Evolutionary conservation across 2,888 invertebrate species (phyloP).

Genomic region (Eilema sororculum): DNA sequence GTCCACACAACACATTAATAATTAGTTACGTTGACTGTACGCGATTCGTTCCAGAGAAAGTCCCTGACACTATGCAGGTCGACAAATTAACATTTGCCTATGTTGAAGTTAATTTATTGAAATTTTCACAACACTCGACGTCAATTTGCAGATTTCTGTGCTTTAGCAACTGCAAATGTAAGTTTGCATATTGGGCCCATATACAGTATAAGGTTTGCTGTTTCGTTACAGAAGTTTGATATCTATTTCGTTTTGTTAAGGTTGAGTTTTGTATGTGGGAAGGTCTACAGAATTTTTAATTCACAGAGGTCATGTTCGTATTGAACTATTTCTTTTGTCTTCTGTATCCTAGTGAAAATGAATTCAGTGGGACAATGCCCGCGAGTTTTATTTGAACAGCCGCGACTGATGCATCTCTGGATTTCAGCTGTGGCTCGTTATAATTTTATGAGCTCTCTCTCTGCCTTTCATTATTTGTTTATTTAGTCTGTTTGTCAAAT

Average conservation of each 20-base stretch:
- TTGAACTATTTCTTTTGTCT: conserved; percentile 51
- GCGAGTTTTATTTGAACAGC: conserved; percentile 54
- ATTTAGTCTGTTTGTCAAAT: conserved; percentile 47
- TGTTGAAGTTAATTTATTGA: conserved; percentile 40
- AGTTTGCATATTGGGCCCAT: conserved; percentile 8
- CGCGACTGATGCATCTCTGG: conserved; percentile 31
- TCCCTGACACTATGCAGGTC: conserved; percentile 53
- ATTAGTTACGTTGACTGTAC: conserved; percentile 73
- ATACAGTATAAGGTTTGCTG: conserved; percentile 6
- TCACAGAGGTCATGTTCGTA: conserved; percentile 21
- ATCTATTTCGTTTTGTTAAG: conserved; percentile 16
- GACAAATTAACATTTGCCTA: conserved; percentile 52
- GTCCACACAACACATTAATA: conserved; percentile 68
- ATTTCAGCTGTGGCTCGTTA: conserved; percentile 38
- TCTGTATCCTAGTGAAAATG: conserved; percentile 56
- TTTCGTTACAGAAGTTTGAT: not conserved
- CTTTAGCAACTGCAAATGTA: conserved; percentile 21
- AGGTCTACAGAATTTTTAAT: conserved; percentile 15
- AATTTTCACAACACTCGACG: conserved; percentile 31
- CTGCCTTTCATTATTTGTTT: conserved; percentile 33
- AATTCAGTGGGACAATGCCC: conserved; percentile 54
- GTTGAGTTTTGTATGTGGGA: conserved; percentile 18
- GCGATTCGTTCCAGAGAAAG: conserved; percentile 80
- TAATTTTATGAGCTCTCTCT: conserved; percentile 47
- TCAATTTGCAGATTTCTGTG: conserved; percentile 18